phyloP scores from a whole-genome alignment of 2,888 invertebrate species.

The Argyra leucocephala region DNA sequence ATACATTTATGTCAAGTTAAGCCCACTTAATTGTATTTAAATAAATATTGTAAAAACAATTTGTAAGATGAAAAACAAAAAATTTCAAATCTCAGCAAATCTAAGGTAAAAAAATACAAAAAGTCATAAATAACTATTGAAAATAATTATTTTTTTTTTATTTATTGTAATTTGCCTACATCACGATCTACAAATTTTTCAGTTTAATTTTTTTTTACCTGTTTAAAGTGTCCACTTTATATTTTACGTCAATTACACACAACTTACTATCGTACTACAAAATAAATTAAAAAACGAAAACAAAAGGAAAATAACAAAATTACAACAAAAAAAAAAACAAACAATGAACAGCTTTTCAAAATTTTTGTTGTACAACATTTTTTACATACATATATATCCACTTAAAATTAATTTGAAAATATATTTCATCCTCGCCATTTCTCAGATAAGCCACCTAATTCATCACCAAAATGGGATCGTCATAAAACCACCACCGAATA shows the following conservation, averaged over 20 bases:
- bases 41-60: too few relatives aligned
- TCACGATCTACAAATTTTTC: not conserved
- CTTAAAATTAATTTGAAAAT: not conserved
- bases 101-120: not conserved
- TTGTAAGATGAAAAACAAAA: too few relatives aligned
- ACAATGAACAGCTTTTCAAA: not conserved
- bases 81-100: not conserved
- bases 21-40: too few relatives aligned
- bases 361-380: not conserved
- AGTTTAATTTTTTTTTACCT: not conserved
- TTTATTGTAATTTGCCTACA: not conserved
- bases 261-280: not conserved
- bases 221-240: not conserved
- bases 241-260: not conserved
- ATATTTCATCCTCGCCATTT: not conserved
- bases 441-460: slow-evolving; percentile 1
- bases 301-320: not conserved
- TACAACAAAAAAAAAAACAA: not conserved
- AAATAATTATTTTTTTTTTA: not conserved
- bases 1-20: too few relatives aligned
- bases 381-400: not conserved
- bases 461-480: slow-evolving; percentile 8
- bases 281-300: not conserved
- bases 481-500: not conserved
- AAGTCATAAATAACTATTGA: not conserved